These are phyloP conservation scores for Eptatretus atami DNA, from an alignment of 2,797 vertebrate genomes.

Conservation along the genomic window DNA sequence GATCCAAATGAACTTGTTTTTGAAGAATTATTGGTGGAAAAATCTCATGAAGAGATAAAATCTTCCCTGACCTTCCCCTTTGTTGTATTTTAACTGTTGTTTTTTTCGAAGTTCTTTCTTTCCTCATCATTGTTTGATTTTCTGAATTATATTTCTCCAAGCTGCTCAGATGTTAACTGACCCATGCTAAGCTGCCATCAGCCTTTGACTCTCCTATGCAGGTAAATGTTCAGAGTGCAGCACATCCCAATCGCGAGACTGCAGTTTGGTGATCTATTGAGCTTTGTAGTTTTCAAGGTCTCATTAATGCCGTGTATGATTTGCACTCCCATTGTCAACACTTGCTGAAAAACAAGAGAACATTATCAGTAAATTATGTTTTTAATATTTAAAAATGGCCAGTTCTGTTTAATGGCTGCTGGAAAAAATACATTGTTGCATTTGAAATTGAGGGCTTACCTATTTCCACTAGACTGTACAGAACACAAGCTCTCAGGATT, in stretches of 20 bases:
- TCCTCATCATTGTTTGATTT: neutral
- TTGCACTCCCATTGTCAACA: neutral
- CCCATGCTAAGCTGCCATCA: neutral
- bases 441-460: too few relatives aligned
- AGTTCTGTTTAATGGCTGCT: too few relatives aligned
- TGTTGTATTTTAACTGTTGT: constrained; percentile 5
- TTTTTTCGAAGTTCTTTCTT: constrained; percentile 5
- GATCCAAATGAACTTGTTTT: constrained; percentile 22
- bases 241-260: constrained; percentile 59
- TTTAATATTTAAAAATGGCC: too few relatives aligned
- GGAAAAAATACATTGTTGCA: too few relatives aligned
- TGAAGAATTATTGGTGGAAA: constrained; percentile 31
- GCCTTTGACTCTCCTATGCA: neutral
- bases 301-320: neutral
- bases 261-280: constrained; percentile 25
- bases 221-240: constrained; percentile 19
- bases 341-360: neutral
- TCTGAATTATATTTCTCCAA: constrained; percentile 2
- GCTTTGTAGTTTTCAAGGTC: neutral
- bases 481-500: too few relatives aligned
- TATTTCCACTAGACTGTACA: too few relatives aligned
- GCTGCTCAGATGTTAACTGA: constrained; percentile 6
- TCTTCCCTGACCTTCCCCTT: constrained; percentile 1
- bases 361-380: too few relatives aligned
- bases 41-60: constrained; percentile 31